Base-by-base conservation (phyloP, 2,888 invertebrate species). In the Leucania comma region DNA sequence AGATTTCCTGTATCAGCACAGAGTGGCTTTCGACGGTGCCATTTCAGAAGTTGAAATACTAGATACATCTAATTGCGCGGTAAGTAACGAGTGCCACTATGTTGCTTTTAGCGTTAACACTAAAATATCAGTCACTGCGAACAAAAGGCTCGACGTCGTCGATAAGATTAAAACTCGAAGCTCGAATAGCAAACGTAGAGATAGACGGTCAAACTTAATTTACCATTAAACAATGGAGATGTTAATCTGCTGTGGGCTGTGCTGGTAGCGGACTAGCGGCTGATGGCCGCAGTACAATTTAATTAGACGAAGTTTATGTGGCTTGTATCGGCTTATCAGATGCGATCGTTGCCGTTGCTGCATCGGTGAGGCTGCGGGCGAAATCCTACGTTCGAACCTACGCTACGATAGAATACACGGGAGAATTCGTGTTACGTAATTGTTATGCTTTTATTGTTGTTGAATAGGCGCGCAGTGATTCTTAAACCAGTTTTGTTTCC, bases 1-100 rank as follows among this genome's bases (percentile, higher is more conserved):
- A 98, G 98, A 98, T 97, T 98, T 97, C 92, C 97, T 98, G 83
- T 98, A 98, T 94, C 97, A 97, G 89, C 98, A 98, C 92, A 97
- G 97, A 92, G 97, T 98, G 86, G 97, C 97, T 81, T 97, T 98
- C 93, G 98, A 98, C 92, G 97, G 97, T 89, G 97, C 97, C 82
- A 97, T 97, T 83, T 97, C 97, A 78, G 98, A 98, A 94, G 97
- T 98, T 87, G 98, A 98, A 96, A 98, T 97, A 93, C 96, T 97
- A 94, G 98, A 98, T 94, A 98, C 97, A 85, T 98, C 98, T 86
- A 97, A 97, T 96, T 98, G 97, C 96, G 97, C 97, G 96, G 98
- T 98, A 96, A 97, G 97, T 80, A 82, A 89, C 85, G 73, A 78
- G 64, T 56, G 67, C 22, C 9, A 76, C 82, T 77, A 74, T 81